These are phyloP conservation scores for Nemotelus nigrinus DNA, from an alignment of 2,888 invertebrate genomes.

Conservation along the genomic window DNA sequence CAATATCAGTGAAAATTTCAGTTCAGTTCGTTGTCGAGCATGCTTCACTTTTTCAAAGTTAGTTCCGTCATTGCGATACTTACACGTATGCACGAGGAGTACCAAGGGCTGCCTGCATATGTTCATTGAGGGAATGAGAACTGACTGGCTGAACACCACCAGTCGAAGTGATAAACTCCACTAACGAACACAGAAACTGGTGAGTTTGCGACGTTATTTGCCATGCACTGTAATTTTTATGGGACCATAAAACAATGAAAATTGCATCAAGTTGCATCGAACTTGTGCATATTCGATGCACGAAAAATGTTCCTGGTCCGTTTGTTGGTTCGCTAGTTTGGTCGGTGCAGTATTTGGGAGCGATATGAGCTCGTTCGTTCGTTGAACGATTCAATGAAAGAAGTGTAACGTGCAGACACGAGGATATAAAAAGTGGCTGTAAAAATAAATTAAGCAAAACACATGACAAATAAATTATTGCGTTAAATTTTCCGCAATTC, in stretches of 20 bases:
- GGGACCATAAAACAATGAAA: slow-evolving; percentile 47
- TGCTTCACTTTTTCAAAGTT: slow-evolving; percentile 3
- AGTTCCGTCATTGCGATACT: not conserved
- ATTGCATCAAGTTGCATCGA: slow-evolving; percentile 37
- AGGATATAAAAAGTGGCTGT: slow-evolving; percentile 8
- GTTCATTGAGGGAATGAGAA: not conserved
- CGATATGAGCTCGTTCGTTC: not conserved
- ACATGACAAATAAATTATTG: too few species aligned
- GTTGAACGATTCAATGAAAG: slow-evolving; percentile 1
- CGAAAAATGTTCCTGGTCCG: slow-evolving; percentile 30
- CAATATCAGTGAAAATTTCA: not conserved
- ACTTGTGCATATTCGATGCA: slow-evolving; percentile 36
- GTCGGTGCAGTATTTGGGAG: too few species aligned
- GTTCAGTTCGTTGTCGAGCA: not conserved
- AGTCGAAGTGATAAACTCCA: slow-evolving; percentile 28
- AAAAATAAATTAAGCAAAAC: too few species aligned
- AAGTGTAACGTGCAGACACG: slow-evolving; percentile 17
- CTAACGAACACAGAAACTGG: slow-evolving; percentile 26
- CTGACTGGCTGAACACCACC: not conserved
- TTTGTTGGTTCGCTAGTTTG: not conserved
- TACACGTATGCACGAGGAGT: not conserved
- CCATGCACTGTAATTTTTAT: slow-evolving; percentile 48
- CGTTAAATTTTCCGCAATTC: too few species aligned
- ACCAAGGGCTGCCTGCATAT: not conserved
- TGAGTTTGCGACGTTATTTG: slow-evolving; percentile 33